phyloP scores from a whole-genome alignment of 2,888 invertebrate genomes.

The Brachylomia viminalis region DNA sequence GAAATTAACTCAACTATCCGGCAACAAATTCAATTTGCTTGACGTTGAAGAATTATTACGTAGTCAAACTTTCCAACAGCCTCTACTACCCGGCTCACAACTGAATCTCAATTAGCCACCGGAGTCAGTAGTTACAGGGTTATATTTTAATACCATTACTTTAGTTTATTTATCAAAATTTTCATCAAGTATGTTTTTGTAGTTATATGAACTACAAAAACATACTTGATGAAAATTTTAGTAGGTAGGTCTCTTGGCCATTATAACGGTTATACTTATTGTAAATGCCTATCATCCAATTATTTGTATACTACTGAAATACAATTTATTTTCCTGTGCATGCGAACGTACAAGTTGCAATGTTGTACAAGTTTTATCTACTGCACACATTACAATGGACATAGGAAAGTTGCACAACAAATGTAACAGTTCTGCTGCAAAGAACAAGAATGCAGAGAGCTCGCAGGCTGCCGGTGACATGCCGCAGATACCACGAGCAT shows the following conservation, averaged over 20 bases:
- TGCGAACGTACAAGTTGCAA: constrained; percentile 32
- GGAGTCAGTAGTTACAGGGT: constrained; percentile 1
- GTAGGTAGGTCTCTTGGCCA: not conserved
- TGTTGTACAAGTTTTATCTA: constrained; percentile 48
- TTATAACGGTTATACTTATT: not conserved
- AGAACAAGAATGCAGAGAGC: constrained; percentile 25
- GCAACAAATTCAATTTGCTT: constrained; percentile 62
- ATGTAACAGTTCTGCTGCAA: constrained; percentile 25
- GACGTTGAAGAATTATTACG: constrained; percentile 63
- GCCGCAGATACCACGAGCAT: constrained; percentile 8
- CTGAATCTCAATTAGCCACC: constrained; percentile 39
- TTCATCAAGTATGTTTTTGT: not conserved
- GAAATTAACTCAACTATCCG: constrained; percentile 63
- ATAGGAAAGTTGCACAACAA: constrained; percentile 48
- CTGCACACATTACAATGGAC: constrained; percentile 32
- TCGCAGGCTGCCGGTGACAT: constrained; percentile 21
- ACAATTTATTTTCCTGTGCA: constrained; percentile 10
- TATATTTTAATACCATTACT: not conserved
- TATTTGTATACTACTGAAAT: constrained; percentile 1
- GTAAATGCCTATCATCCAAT: not conserved
- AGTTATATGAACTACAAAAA: too few species aligned
- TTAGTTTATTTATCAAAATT: not conserved
- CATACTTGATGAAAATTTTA: too few species aligned
- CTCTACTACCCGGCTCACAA: not conserved
- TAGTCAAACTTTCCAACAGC: constrained; percentile 39